Conservation (phyloP, 2,797 vertebrate species). For the Pipistrellus nathusii region DNA sequence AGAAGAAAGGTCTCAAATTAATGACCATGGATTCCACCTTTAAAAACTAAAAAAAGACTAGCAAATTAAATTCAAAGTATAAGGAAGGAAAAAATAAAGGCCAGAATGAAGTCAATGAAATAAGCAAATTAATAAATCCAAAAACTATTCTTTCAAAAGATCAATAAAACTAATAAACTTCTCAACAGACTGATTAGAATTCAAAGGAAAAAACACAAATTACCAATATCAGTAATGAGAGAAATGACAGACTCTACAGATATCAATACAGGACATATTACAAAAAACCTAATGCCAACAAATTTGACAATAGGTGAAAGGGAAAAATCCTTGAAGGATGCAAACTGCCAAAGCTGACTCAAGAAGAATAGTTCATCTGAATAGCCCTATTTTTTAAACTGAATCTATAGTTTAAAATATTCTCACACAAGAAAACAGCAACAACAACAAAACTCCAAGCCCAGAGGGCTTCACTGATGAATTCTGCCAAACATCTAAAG, state of each 20-base stretch:
- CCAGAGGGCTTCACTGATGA: neutral
- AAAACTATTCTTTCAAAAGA: neutral
- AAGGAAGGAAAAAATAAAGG: no score
- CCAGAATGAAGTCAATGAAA: neutral
- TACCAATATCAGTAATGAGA: neutral
- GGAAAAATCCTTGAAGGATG: neutral
- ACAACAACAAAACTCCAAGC: neutral
- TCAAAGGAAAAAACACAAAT: neutral
- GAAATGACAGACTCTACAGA: neutral
- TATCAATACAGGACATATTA: neutral
- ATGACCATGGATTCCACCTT: neutral
- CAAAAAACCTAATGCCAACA: neutral
- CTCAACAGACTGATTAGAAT: neutral
- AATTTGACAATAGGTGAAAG: neutral
- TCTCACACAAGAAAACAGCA: neutral
- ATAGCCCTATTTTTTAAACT: neutral
- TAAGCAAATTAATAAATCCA: conserved; percentile 12
- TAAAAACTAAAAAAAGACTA: neutral
- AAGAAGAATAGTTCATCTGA: neutral
- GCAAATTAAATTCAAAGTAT: no score
- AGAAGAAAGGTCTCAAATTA: no score
- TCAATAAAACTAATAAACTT: neutral
- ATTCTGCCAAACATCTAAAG: no score
- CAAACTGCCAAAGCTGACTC: neutral
- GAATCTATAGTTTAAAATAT: neutral